These are phyloP conservation scores for Drosophila engyochracea DNA, from an alignment of 2,888 invertebrate species.

Conservation along the genomic window DNA sequence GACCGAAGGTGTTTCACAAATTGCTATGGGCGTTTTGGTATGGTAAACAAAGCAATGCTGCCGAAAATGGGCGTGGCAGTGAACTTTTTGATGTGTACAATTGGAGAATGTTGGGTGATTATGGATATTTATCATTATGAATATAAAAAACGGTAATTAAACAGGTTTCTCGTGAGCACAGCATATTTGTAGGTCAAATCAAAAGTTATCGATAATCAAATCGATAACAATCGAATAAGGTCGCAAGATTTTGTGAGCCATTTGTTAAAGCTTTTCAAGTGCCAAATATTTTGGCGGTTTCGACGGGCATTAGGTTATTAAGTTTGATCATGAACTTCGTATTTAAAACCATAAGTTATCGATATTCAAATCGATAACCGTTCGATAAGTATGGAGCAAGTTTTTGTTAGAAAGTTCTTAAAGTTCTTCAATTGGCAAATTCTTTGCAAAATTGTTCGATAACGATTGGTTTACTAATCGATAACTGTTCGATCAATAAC, in stretches of 20 bases:
- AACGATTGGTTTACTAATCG: neutral
- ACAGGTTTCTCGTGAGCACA: neutral
- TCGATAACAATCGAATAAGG: neutral
- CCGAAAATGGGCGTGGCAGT: conserved; percentile 51
- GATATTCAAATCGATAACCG: neutral
- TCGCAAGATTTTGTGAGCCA: neutral
- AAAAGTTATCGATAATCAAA: neutral
- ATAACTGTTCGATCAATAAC: neutral
- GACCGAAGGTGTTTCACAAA: conserved; percentile 72
- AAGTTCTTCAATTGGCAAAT: neutral
- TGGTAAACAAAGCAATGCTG: conserved; percentile 53
- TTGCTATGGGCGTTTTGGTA: conserved; percentile 55
- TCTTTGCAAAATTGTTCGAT: neutral
- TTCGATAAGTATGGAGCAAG: neutral
- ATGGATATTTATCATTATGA: neutral
- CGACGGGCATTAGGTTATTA: too few relatives aligned
- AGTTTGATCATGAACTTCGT: neutral
- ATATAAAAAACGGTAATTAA: neutral
- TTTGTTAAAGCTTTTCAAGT: neutral
- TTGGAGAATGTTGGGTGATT: neutral
- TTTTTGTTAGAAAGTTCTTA: neutral
- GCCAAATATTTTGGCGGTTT: too few relatives aligned
- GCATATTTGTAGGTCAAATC: neutral
- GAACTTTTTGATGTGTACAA: conserved; percentile 7
- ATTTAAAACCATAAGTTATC: neutral